Evolutionary conservation across 2,888 invertebrate species (phyloP), one percentile per base, ranked within the genome.

Genomic region (Andrena praecox): DNA sequence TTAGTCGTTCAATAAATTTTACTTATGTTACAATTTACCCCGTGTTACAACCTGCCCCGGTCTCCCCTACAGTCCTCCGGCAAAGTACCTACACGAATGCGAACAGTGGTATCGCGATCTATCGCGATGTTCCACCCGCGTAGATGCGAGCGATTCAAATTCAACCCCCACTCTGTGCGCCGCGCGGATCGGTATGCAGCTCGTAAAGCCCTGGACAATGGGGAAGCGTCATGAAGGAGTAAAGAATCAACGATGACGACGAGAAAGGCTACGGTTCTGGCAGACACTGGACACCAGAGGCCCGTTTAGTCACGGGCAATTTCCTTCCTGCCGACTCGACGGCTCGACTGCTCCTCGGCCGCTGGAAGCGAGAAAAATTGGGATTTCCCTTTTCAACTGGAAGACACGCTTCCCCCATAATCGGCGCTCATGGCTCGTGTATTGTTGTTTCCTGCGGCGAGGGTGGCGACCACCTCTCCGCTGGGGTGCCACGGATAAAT

Each of bases 261-360:
- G 67, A 70, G 52, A 50, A 60, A 71, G 59, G 20, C 64, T 56
- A 73, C 42, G 56, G 75, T 80, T 70, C 71, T 54, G 59, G 48
- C 31, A 68, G 72, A 63, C 82, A 29, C 29, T 29, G 59, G 79
- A 78, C 77, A 74, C 62, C 76, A 63, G 66, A 56, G 82, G 59
- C 59, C 60, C 75, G 67, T 83, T 87, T 85, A 78, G 87, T 85
- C 80, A 87, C 82, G 87, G 81, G 64, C 74, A 82, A 87, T 87
- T 85, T 87, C 78, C 81, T 71, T 79, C 77, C 79, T 75, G 54
- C 76, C 76, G 77, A 27, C 10, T 10, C 8, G 24, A 56, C 27
- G 29, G 59, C 80, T 10, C 8, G 24, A 56, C 56, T 20, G 59
- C 80, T 68, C 68, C 56, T 54, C 52, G 69, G 67, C 50, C 35